Conservation (phyloP, 2,113 vertebrate genomes). For the Pimephales promelas region DNA sequence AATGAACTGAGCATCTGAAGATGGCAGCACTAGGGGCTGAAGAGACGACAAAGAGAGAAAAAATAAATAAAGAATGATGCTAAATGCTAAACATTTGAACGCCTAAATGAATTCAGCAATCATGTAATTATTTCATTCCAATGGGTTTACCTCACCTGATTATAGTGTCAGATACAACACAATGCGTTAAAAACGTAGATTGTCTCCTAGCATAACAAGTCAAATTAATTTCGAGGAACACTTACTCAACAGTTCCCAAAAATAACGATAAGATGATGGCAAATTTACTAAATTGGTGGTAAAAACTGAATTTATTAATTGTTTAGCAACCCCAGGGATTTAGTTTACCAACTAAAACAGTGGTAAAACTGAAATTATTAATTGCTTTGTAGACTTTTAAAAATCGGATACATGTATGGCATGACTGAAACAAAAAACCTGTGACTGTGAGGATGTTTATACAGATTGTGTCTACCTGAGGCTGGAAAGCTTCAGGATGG, state of each 20-base stretch:
- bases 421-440: background rate
- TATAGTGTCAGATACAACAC: background rate
- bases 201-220: background rate
- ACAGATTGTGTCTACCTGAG: conserved; percentile 67
- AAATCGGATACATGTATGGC: background rate
- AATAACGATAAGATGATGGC: background rate
- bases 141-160: background rate
- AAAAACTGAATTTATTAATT: background rate
- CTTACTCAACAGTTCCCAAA: background rate
- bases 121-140: background rate
- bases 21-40: conserved; percentile 76
- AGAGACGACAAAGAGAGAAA: conserved; percentile 62
- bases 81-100: background rate
- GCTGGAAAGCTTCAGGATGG: conserved; percentile 66
- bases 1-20: conserved; percentile 65
- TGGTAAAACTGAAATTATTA: background rate
- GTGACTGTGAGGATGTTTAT: conserved; percentile 27
- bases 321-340: background rate
- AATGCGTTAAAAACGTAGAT: background rate
- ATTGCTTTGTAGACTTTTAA: background rate
- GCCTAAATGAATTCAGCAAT: background rate
- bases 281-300: background rate
- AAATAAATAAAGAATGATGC: background rate
- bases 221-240: background rate
- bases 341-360: too few relatives aligned